A percentile compares a stretch with the other conserved stretches of the same genome.
Evolutionary conservation across 2,797 vertebrate species (phyloP).

Genomic region (Lepilemur septentrionalis): DNA sequence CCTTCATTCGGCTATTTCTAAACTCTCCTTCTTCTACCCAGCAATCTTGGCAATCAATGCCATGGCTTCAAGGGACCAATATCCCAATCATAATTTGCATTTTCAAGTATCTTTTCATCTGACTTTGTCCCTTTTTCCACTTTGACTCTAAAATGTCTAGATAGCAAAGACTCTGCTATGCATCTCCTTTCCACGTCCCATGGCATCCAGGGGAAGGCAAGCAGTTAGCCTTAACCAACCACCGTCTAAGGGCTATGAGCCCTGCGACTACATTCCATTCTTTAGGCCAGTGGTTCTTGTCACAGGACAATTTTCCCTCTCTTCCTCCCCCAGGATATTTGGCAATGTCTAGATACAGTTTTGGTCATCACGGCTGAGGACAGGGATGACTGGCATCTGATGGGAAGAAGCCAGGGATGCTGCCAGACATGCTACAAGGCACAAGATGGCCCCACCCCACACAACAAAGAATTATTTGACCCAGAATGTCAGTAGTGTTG

Average conservation of each 20-base stretch:
- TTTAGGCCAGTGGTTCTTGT: not conserved
- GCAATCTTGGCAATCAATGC: not conserved
- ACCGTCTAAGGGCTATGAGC: not conserved
- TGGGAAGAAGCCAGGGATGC: not conserved
- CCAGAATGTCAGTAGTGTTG: not conserved
- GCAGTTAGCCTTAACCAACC: not conserved
- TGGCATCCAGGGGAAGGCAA: not conserved
- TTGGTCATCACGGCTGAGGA: not conserved
- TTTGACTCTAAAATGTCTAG: not conserved
- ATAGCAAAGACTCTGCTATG: not conserved
- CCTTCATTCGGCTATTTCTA: not conserved
- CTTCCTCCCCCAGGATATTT: not conserved
- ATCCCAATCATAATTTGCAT: not conserved
- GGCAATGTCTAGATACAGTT: not conserved
- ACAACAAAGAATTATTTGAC: not conserved
- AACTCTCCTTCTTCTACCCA: not conserved
- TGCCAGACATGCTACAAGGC: not conserved
- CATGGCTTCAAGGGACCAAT: not conserved
- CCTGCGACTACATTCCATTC: not conserved
- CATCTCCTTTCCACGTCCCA: not conserved
- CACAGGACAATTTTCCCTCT: not conserved
- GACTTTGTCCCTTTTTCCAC: conserved; percentile 5
- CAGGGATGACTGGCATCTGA: not conserved
- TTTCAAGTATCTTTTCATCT: not conserved
- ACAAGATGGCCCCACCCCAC: not conserved